Conservation (phyloP, 2,797 vertebrate species). For the Anableps anableps region DNA sequence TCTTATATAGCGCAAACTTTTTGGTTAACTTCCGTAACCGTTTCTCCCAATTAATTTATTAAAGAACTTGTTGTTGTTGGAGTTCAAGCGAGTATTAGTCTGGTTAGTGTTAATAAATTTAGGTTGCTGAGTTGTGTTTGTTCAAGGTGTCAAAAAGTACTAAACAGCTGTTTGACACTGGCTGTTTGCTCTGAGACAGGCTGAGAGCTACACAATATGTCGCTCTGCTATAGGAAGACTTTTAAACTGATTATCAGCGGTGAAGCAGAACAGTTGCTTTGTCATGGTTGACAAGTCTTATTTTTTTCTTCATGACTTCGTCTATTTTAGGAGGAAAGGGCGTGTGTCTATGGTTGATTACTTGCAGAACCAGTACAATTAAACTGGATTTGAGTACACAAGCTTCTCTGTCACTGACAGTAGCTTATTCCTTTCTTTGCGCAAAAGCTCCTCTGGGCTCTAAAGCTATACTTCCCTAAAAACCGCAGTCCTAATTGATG, state of each 20-base stretch:
- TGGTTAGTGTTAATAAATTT: neutral
- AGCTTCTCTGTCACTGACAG: neutral
- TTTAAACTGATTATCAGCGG: neutral
- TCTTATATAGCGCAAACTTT: neutral
- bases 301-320: neutral
- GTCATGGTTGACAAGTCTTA: neutral
- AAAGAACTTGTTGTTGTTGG: neutral
- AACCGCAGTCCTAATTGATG: neutral
- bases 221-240: neutral
- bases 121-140: neutral
- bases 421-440: neutral
- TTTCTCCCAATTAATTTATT: neutral
- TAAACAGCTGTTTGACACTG: neutral
- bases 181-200: neutral
- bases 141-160: neutral
- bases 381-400: neutral
- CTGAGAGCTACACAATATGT: neutral
- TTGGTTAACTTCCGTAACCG: neutral
- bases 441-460: neutral
- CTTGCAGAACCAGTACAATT: neutral
- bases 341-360: neutral
- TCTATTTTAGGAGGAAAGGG: neutral
- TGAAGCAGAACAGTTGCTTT: neutral
- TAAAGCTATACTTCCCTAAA: too few relatives aligned
- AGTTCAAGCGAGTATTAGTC: neutral